Evolutionary conservation across 2,113 vertebrate genomes (phyloP).

Genomic region (Prochilodus magdalenae): DNA sequence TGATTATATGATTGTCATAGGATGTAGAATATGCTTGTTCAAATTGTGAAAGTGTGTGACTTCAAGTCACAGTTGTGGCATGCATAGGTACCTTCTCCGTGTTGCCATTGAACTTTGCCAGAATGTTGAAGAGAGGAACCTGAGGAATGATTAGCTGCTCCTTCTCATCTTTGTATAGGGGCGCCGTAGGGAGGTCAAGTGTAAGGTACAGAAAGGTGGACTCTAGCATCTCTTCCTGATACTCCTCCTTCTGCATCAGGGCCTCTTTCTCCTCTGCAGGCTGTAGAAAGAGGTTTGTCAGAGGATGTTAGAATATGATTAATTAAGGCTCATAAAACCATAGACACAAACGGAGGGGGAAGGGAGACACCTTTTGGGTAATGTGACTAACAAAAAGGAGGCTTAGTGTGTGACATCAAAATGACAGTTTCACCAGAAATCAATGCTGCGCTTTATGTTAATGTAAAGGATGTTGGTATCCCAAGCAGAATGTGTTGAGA

Average conservation of each 20-base stretch:
- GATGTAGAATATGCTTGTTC: not conserved
- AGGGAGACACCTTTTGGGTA: too few species aligned
- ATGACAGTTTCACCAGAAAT: too few species aligned
- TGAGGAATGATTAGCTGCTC: slow-evolving; percentile 99
- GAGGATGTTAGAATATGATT: not conserved
- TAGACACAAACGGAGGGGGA: too few species aligned
- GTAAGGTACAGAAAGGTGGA: slow-evolving; percentile 95
- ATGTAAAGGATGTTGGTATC: too few species aligned
- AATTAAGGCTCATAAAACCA: not conserved
- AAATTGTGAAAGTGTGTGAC: not conserved
- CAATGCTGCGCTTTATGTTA: too few species aligned
- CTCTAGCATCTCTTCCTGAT: slow-evolving; percentile 94
- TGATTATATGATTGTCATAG: not conserved
- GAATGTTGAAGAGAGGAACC: slow-evolving; percentile 96
- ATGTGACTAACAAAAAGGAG: too few species aligned
- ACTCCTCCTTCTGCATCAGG: slow-evolving; percentile 87
- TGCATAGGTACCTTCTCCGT: slow-evolving; percentile 86
- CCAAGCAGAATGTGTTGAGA: too few species aligned
- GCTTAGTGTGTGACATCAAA: too few species aligned
- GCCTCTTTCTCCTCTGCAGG: slow-evolving; percentile 91
- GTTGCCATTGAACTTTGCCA: slow-evolving; percentile 93
- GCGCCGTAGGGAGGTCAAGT: slow-evolving; percentile 93
- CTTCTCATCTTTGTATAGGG: slow-evolving; percentile 97
- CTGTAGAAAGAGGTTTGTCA: slow-evolving; percentile 62
- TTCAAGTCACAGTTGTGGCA: too few species aligned